phyloP scores from a whole-genome alignment of 2,888 invertebrate genomes.

The Abrostola tripartita region DNA sequence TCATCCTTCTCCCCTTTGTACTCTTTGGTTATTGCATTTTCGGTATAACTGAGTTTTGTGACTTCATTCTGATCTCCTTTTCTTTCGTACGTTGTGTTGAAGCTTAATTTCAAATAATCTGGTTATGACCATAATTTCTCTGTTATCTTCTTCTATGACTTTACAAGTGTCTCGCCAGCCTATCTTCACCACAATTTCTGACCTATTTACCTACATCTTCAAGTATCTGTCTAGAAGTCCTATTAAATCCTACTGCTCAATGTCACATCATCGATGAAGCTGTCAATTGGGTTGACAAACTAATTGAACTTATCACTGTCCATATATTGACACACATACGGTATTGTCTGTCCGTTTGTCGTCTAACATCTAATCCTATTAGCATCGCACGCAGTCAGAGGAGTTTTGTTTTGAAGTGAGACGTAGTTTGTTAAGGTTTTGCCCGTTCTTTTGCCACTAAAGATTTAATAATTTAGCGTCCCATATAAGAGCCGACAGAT shows the following conservation, averaged over 20 bases:
- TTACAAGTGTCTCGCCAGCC: neutral
- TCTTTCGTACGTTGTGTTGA: too few relatives aligned
- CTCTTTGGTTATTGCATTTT: too few relatives aligned
- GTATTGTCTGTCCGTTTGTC: constrained; percentile 23
- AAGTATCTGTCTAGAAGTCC: constrained; percentile 6
- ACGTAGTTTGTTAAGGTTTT: neutral
- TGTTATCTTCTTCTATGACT: neutral
- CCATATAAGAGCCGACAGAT: neutral
- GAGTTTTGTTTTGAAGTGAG: neutral
- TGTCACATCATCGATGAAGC: constrained; percentile 1
- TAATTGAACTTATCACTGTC: constrained; percentile 18
- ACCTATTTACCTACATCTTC: neutral
- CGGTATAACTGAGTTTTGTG: too few relatives aligned
- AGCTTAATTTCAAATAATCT: neutral
- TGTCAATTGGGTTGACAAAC: constrained; percentile 35
- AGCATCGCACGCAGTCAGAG: constrained; percentile 12
- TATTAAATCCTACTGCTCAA: constrained; percentile 24
- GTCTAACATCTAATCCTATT: constrained; percentile 41
- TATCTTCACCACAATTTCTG: constrained; percentile 1
- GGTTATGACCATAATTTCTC: neutral
- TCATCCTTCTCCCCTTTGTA: too few relatives aligned
- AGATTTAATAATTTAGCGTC: neutral
- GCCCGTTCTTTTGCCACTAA: neutral
- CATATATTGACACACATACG: constrained; percentile 5
- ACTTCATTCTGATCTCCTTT: too few relatives aligned